Conservation (phyloP, 2,797 vertebrate species). For the Poeciliopsis gracilis region DNA sequence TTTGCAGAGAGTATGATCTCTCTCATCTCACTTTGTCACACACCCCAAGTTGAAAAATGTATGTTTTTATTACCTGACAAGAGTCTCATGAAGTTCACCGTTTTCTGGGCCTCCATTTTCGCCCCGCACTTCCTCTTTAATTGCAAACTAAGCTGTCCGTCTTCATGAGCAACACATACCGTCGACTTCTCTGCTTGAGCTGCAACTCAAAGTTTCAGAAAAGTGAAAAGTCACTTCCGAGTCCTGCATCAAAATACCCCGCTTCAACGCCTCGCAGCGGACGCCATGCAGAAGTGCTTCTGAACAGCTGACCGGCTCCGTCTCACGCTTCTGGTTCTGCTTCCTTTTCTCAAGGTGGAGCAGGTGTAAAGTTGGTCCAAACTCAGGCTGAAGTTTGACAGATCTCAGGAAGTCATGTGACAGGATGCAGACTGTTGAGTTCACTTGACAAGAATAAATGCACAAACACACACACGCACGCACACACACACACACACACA, state of each 20-base stretch:
- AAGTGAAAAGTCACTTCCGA: constrained; percentile 18
- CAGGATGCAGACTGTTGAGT: constrained; percentile 47
- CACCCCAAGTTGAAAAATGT: neutral
- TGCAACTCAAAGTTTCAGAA: constrained; percentile 4
- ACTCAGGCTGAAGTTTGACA: constrained; percentile 12
- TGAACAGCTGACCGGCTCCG: neutral
- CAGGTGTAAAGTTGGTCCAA: constrained; percentile 10
- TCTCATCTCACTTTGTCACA: neutral
- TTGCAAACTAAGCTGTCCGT: neutral
- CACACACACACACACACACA: too few species aligned
- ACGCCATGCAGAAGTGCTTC: neutral
- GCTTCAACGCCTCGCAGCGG: neutral
- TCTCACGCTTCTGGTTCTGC: neutral
- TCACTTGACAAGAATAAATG: constrained; percentile 5
- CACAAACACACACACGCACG: too few species aligned
- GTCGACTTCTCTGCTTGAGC: constrained; percentile 1
- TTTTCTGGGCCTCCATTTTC: constrained; percentile 50
- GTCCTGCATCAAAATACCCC: constrained; percentile 2
- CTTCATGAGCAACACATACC: neutral
- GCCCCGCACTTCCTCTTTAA: constrained; percentile 29
- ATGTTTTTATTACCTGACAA: constrained; percentile 67
- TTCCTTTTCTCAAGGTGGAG: constrained; percentile 29
- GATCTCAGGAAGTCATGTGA: constrained; percentile 71
- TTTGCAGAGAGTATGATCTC: neutral
- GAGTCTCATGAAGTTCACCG: constrained; percentile 53